Conservation (phyloP, 2,797 vertebrate species). For the Manis pentadactyla region DNA sequence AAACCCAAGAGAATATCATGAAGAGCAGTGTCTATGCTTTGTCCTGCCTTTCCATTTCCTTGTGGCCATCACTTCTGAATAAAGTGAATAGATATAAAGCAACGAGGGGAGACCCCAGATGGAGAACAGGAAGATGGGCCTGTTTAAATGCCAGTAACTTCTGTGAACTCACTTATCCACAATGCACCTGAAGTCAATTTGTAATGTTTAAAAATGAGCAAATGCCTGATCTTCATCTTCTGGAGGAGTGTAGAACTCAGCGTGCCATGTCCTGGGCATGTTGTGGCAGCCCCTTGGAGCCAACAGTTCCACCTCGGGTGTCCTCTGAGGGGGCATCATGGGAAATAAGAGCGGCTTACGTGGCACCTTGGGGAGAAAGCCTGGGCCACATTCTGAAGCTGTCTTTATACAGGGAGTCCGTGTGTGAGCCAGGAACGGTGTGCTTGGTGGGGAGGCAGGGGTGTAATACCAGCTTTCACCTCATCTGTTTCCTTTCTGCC, state of each 20-base stretch:
- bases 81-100: slow-evolving; percentile 37
- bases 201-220: background rate
- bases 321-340: background rate
- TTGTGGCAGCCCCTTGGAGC: background rate
- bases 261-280: background rate
- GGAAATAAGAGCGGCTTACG: background rate
- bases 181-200: background rate
- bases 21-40: background rate
- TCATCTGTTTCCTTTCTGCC: slow-evolving; percentile 81
- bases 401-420: background rate
- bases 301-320: background rate
- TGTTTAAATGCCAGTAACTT: background rate
- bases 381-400: background rate
- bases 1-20: background rate
- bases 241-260: background rate
- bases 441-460: background rate
- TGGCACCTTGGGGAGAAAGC: background rate
- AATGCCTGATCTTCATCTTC: background rate
- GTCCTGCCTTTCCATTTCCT: slow-evolving; percentile 29
- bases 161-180: background rate
- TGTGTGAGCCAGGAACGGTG: background rate
- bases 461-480: background rate
- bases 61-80: slow-evolving; percentile 39
- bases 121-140: slow-evolving; percentile 11
- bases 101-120: background rate